Evolutionary conservation across 2,888 invertebrate genomes (phyloP).

Genomic region (Lepidochitona cinerea): DNA sequence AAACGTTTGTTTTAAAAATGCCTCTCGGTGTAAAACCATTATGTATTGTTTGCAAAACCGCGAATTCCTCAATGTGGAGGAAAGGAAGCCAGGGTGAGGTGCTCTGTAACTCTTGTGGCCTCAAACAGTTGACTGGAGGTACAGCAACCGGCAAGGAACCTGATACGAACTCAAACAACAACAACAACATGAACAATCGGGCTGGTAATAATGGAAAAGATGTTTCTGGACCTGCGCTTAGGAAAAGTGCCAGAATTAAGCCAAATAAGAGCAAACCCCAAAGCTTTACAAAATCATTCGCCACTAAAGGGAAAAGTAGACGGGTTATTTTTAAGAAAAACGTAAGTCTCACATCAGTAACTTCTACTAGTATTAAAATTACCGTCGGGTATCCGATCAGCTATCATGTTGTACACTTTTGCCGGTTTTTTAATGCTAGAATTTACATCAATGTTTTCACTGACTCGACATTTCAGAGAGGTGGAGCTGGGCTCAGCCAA

Average conservation of each 20-base stretch:
- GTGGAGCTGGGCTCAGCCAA: too few species aligned
- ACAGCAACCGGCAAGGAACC: constrained; percentile 8
- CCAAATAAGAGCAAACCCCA: constrained; percentile 57
- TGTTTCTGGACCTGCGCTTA: constrained; percentile 43
- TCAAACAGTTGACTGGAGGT: constrained; percentile 62
- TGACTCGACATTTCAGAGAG: too few species aligned
- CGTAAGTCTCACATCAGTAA: too few species aligned
- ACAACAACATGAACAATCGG: constrained; percentile 34
- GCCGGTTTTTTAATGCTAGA: too few species aligned
- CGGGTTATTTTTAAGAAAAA: constrained; percentile 81
- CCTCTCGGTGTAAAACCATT: constrained; percentile 61
- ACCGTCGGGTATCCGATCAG: too few species aligned
- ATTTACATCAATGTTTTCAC: too few species aligned
- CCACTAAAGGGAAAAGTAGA: constrained; percentile 81
- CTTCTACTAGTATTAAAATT: too few species aligned
- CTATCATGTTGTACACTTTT: too few species aligned
- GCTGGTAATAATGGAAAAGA: constrained; percentile 13
- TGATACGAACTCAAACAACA: constrained; percentile 16
- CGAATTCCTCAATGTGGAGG: constrained; percentile 78
- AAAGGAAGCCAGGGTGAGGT: constrained; percentile 82
- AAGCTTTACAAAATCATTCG: constrained; percentile 48
- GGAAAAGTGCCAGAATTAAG: constrained; percentile 64
- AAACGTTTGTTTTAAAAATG: constrained; percentile 38
- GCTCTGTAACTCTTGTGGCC: constrained; percentile 80
- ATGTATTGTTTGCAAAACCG: constrained; percentile 53